These are phyloP conservation scores for Leptinotarsa rubiginosa DNA, from an alignment of 2,888 invertebrate species.

Conservation along the genomic window DNA sequence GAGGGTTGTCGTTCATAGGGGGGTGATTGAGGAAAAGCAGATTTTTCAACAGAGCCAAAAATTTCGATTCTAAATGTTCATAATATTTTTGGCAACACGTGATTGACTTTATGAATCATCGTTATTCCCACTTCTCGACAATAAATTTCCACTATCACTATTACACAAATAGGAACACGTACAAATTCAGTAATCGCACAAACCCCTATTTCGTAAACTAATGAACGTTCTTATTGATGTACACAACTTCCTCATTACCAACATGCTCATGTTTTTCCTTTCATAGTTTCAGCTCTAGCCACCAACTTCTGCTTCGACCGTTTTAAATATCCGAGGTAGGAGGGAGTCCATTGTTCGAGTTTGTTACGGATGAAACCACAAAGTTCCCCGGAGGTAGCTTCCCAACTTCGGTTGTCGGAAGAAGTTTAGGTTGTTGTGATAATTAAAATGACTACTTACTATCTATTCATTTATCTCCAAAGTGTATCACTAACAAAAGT, in stretches of 20 bases:
- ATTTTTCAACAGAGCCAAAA: too few relatives aligned
- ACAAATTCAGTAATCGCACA: background rate
- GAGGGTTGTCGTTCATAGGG: too few relatives aligned
- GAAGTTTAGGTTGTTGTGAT: constrained; percentile 3
- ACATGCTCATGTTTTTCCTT: background rate
- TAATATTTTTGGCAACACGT: too few relatives aligned
- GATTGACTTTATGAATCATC: too few relatives aligned
- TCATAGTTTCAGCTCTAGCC: background rate
- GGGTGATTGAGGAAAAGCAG: too few relatives aligned
- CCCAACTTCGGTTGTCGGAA: constrained; percentile 12
- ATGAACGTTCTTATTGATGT: background rate
- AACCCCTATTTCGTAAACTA: constrained; percentile 4
- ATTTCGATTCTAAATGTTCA: too few relatives aligned
- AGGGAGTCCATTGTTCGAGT: background rate
- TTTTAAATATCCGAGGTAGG: background rate
- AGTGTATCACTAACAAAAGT: background rate
- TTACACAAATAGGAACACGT: background rate
- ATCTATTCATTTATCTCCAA: constrained; percentile 6
- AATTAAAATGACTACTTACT: constrained; percentile 2
- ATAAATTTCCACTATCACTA: background rate
- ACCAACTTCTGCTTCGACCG: background rate
- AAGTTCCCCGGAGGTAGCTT: constrained; percentile 3
- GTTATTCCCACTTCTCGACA: too few relatives aligned
- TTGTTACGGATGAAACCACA: background rate
- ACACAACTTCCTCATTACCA: background rate